Percentiles rank a stretch among this genome's conserved stretches.
Evolutionary conservation across 2,113 vertebrate genomes (phyloP).

Genomic region (rabbit (Oryctolagus cuniculus)): DNA sequence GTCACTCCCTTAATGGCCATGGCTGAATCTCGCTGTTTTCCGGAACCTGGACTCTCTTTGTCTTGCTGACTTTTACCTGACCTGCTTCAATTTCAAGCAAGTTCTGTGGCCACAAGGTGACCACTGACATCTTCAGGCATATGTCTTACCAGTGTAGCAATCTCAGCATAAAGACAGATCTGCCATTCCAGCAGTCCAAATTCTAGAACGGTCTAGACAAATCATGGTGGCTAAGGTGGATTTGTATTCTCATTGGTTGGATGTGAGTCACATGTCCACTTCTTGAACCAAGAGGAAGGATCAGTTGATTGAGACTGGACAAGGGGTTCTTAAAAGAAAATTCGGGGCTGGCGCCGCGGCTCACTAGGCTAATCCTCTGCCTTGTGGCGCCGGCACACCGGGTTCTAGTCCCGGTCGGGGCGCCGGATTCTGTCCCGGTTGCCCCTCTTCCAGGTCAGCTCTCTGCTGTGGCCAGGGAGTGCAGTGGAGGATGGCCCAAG

Average conservation of each 20-base stretch:
- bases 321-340: not conserved
- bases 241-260: not conserved
- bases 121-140: not conserved
- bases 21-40: not conserved
- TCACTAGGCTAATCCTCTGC: too few species aligned
- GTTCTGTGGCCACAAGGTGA: not conserved
- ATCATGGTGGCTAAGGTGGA: not conserved
- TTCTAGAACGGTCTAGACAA: not conserved
- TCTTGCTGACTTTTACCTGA: not conserved
- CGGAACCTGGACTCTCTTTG: not conserved
- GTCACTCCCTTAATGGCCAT: not conserved
- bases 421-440: too few species aligned
- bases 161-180: not conserved
- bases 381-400: too few species aligned
- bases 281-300: not conserved
- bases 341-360: too few species aligned
- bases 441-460: too few species aligned
- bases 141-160: not conserved
- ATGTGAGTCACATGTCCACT: not conserved
- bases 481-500: too few species aligned
- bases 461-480: too few species aligned
- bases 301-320: not conserved
- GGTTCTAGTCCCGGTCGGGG: too few species aligned
- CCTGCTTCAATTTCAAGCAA: constrained; percentile 15
- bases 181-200: not conserved